Percentiles rank a stretch among this genome's conserved stretches.
These are phyloP conservation scores for Cacoxenus indagator DNA, from an alignment of 2,888 invertebrate species.

Conservation along the genomic window DNA sequence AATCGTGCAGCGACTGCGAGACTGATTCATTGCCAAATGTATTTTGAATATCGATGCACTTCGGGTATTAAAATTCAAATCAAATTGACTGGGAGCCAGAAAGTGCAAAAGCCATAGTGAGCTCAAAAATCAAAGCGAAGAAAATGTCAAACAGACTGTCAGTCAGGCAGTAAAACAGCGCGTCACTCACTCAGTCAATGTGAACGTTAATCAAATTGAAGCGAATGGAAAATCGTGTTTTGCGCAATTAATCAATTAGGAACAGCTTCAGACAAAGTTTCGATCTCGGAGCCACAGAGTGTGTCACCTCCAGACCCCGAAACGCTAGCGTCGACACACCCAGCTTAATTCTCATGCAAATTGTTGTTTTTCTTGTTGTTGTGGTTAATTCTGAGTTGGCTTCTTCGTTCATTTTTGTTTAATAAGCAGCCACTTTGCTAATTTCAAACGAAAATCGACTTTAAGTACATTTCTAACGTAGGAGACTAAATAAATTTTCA, in stretches of 20 bases:
- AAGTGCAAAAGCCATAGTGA: background rate
- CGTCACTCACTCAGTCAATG: background rate
- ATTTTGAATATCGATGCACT: background rate
- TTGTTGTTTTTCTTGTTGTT: background rate
- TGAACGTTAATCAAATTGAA: constrained; percentile 11
- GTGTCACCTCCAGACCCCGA: constrained; percentile 50
- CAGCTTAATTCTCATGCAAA: constrained; percentile 18
- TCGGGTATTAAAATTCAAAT: background rate
- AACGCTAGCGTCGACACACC: constrained; percentile 2
- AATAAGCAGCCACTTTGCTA: background rate
- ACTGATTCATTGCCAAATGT: constrained; percentile 10
- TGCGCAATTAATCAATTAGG: constrained; percentile 59
- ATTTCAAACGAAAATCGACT: background rate
- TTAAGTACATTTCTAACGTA: background rate
- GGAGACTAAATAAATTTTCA: background rate
- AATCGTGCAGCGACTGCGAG: background rate
- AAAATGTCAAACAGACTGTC: background rate
- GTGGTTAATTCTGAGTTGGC: background rate
- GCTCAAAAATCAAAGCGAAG: background rate
- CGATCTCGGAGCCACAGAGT: constrained; percentile 27
- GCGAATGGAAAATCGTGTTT: constrained; percentile 57
- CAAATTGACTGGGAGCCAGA: background rate
- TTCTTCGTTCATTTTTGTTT: background rate
- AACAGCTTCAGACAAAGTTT: constrained; percentile 34
- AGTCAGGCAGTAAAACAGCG: background rate